Evolutionary conservation across 2,797 vertebrate genomes (phyloP), one percentile per base, ranked within the genome.

Genomic region (Cottoperca gobio): DNA sequence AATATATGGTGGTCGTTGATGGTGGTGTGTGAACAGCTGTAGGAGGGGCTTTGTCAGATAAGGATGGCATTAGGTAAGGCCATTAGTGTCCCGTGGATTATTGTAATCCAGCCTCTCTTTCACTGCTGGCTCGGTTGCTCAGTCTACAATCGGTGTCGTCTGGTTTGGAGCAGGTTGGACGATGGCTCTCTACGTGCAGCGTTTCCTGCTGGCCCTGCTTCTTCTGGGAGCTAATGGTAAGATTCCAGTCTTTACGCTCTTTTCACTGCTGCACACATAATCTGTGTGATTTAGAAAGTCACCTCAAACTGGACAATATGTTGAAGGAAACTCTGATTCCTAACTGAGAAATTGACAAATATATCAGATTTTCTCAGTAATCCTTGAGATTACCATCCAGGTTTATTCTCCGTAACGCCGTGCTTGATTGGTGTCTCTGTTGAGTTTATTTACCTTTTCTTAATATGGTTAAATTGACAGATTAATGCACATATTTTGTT

Each of bases 201-300:
- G 72, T 77, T 76, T 95, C 86, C 92, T 96, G 84, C 74, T 97
- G 85, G 90, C 90, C 84, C 85, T 97, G 87, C 92, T 97, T 75
- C 93, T 97, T 64, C 93, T 98, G 80, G 95, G 94, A 89, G 91
- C 88, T 85, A 85, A 96, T 92, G 97, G 97, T 98, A 97, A 3
- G 80, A 75, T 73, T 70, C 88, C 52, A 68, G 12, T 55, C 39
- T 67, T 65, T 70, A 43, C 33, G 19, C 13, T 26, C 11, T 24
- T 52, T 53, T 42, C 21, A 26, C 24, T 39, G 43, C 63, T 64
- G 39, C 23, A 53, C 16, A 3, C 4, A 17, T 23, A 52, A 39
- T 45, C 14, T 54, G 26, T 68, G n/a, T 23, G 19, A 28, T 57
- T 62, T 45, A 23, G 6, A 53, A 48, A 45, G 24, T 59, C 13